phyloP scores from a whole-genome alignment of 2,113 vertebrate species.

The Jaculus jaculus region DNA sequence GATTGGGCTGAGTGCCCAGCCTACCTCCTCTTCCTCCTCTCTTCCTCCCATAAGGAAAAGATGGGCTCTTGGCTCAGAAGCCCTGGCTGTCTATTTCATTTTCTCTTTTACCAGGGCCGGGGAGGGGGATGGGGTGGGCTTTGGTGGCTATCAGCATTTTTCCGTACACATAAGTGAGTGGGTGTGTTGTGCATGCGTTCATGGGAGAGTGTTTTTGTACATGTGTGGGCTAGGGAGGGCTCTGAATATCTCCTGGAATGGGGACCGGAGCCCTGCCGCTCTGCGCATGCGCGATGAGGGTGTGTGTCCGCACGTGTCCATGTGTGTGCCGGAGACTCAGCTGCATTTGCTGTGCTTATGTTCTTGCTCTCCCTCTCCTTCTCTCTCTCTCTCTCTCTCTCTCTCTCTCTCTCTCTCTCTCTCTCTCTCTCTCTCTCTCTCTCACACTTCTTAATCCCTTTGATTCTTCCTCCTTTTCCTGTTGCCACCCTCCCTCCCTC shows the following conservation, averaged over 20 bases:
- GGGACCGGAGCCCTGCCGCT: constrained; percentile 26
- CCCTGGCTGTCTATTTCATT: constrained; percentile 59
- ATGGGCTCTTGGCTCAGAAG: constrained; percentile 9
- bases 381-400: not conserved
- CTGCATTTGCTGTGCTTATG: constrained; percentile 40
- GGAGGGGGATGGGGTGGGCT: constrained; percentile 12
- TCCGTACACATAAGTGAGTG: constrained; percentile 73
- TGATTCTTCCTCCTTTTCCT: not conserved
- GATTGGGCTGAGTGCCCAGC: not conserved
- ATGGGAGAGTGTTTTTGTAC: constrained; percentile 75
- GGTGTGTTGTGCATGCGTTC: constrained; percentile 72
- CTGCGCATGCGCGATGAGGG: constrained; percentile 75
- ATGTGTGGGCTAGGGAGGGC: constrained; percentile 76
- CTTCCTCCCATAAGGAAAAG: constrained; percentile 15
- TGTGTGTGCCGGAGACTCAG: constrained; percentile 76
- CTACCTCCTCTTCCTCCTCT: not conserved
- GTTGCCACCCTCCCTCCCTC: not conserved
- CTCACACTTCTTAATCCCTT: not conserved
- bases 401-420: not conserved
- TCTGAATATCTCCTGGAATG: constrained; percentile 67
- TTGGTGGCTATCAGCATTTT: constrained; percentile 66
- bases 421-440: not conserved
- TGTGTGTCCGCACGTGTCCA: constrained; percentile 72
- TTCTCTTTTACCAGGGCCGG: constrained; percentile 64
- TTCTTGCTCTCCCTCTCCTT: not conserved